Evolutionary conservation across 2,113 vertebrate genomes (phyloP).

Genomic region (Podocnemis expansa): DNA sequence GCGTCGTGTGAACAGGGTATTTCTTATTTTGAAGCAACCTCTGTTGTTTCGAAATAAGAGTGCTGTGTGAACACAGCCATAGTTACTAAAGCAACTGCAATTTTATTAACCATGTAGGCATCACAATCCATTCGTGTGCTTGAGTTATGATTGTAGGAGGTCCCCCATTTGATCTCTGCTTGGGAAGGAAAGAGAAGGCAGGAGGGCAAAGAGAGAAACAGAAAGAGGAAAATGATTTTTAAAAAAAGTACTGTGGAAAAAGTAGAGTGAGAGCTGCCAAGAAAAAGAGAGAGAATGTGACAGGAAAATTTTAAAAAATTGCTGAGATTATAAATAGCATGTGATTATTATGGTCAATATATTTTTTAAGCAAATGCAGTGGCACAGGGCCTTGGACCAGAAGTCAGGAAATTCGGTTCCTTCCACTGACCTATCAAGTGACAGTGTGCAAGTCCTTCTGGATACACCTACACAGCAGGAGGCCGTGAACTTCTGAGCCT

Average conservation of each 20-base stretch:
- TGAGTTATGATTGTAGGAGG: background rate
- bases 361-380: background rate
- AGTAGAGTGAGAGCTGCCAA: background rate
- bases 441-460: background rate
- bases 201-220: rapidly evolving
- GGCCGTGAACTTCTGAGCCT: background rate
- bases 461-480: background rate
- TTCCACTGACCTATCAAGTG: background rate
- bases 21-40: too few relatives aligned
- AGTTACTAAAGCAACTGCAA: background rate
- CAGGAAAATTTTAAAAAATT: background rate
- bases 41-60: too few relatives aligned
- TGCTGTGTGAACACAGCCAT: too few relatives aligned
- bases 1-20: too few relatives aligned
- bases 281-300: background rate
- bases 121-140: rapidly evolving
- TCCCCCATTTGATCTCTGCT: background rate
- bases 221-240: rapidly evolving
- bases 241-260: background rate
- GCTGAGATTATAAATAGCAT: background rate
- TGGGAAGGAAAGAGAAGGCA: rapidly evolving
- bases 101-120: rapidly evolving
- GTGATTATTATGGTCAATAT: background rate
- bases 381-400: background rate
- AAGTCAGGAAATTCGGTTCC: background rate